A percentile compares a stretch with the other conserved stretches of the same genome.
Evolutionary conservation across 2,888 invertebrate genomes (phyloP).

Genomic region (Athripsodes cinereus): DNA sequence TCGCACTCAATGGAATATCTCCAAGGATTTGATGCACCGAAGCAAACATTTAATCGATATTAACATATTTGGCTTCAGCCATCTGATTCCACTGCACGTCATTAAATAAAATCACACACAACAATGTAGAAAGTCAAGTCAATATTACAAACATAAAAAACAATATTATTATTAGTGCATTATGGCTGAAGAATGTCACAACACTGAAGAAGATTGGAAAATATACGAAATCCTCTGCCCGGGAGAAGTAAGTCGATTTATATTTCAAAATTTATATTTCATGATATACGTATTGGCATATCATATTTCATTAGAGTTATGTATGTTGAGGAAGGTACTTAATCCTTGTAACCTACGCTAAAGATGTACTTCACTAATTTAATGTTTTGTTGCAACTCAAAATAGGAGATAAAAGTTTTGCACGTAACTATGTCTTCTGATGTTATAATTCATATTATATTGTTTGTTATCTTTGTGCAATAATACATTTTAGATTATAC

Average conservation of each 20-base stretch:
- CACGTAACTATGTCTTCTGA: neutral
- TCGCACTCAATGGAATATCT: conserved; percentile 2
- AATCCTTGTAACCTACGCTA: too few relatives aligned
- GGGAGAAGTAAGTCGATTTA: conserved; percentile 53
- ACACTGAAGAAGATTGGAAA: conserved; percentile 65
- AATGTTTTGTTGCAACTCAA: neutral
- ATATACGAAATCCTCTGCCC: conserved; percentile 64
- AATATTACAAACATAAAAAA: too few relatives aligned
- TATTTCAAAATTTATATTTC: conserved; percentile 17
- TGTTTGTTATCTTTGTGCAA: neutral
- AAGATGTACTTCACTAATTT: neutral
- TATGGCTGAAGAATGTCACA: conserved; percentile 32
- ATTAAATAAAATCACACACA: neutral
- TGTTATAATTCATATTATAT: neutral
- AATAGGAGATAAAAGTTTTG: too few relatives aligned
- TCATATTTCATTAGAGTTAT: neutral
- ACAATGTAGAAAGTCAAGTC: too few relatives aligned
- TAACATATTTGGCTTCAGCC: conserved; percentile 11
- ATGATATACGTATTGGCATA: neutral
- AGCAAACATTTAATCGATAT: conserved; percentile 17
- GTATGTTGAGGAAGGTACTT: too few relatives aligned
- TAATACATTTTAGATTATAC: neutral
- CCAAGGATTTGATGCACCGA: conserved; percentile 7
- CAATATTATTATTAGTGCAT: conserved; percentile 1
- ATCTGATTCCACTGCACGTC: conserved; percentile 6